Percentiles rank a stretch among this genome's conserved stretches.
Evolutionary conservation across 2,888 invertebrate genomes (phyloP).

Genomic region (Zaprionus bogoriensis): DNA sequence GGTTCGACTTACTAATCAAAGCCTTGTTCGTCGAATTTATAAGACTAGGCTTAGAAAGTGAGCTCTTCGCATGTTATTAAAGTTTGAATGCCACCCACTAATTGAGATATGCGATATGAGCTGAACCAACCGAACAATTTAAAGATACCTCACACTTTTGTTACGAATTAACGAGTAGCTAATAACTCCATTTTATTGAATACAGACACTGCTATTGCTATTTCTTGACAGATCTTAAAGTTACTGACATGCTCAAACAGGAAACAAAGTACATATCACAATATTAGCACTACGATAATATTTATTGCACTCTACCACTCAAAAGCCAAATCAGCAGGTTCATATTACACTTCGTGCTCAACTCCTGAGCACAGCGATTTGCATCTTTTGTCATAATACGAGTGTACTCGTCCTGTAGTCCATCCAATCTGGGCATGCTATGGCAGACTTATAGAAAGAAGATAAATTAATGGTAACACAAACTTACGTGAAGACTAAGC

Average conservation of each 20-base stretch:
- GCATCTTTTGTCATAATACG: slow-evolving; percentile 44
- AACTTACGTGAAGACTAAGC: slow-evolving; percentile 86
- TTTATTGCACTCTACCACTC: slow-evolving; percentile 45
- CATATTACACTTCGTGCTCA: slow-evolving; percentile 61
- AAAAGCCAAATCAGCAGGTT: slow-evolving; percentile 59
- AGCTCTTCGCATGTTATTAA: too few relatives aligned
- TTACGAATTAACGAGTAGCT: too few relatives aligned
- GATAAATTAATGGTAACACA: not conserved
- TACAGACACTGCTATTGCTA: too few relatives aligned
- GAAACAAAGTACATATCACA: not conserved
- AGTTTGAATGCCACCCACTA: too few relatives aligned
- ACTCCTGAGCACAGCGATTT: slow-evolving; percentile 38
- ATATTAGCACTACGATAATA: not conserved
- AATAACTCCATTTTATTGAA: too few relatives aligned
- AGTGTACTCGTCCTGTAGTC: slow-evolving; percentile 54
- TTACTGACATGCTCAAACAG: not conserved
- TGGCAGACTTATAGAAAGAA: not conserved
- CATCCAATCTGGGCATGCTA: slow-evolving; percentile 60
- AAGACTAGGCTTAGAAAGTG: too few relatives aligned
- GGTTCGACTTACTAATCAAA: too few relatives aligned
- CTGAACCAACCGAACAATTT: too few relatives aligned
- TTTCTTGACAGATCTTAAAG: not conserved
- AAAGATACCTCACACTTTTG: too few relatives aligned
- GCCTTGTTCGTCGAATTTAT: too few relatives aligned
- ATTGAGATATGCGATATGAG: too few relatives aligned